Evolutionary conservation across 2,797 vertebrate species (phyloP), one percentile per base, ranked within the genome.

Genomic region (Remorina albescens): DNA sequence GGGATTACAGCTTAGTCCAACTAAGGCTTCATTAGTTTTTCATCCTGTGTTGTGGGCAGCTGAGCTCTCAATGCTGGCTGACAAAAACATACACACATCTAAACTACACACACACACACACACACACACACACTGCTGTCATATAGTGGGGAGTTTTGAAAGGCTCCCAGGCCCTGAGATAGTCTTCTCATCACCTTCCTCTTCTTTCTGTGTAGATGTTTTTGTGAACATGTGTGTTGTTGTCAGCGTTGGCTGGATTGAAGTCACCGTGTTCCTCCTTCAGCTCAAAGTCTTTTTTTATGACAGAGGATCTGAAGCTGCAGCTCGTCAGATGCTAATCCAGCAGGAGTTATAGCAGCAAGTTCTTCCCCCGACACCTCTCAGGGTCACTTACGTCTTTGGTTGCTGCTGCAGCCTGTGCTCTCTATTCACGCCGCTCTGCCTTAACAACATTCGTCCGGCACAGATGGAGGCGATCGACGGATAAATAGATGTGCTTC

Each of bases 11-110:
- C 44, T 89, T 80, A 87, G 59, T 70, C 65, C 64, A 71, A 83
- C 75, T 67, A 76, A 88, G 78, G 78, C 75, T 44, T 92, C 77
- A 88, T 90, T 88, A 71, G 78, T 60, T 87, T 86, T 78, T 65
- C 57, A 85, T 82, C 70, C 82, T 44, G 58, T 71, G 57, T 56
- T 83, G 54, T 56, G 59, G 65, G 36, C 73, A 78, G 78, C 61
- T 73, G 53, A 80, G 75, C 68, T 75, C 67, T 63, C 32, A n/a
- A 37, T 42, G 46, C 46, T 6, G 34, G 36, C 59, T 60, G 69
- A 76, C 32, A 78, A 66, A 83, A 68, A 2, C 55, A 2, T 53
- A 28, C 71, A 37, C 74, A 68, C 56, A 67, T 53, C 46, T 60
- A 19, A n/a, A 50, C 16, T 23, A 1, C 23, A 23, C 36, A 13